A percentile compares a stretch with the other conserved stretches of the same genome.
These are phyloP conservation scores for Psylliodes chrysocephalus DNA, from an alignment of 2,888 invertebrate genomes.

Conservation along the genomic window DNA sequence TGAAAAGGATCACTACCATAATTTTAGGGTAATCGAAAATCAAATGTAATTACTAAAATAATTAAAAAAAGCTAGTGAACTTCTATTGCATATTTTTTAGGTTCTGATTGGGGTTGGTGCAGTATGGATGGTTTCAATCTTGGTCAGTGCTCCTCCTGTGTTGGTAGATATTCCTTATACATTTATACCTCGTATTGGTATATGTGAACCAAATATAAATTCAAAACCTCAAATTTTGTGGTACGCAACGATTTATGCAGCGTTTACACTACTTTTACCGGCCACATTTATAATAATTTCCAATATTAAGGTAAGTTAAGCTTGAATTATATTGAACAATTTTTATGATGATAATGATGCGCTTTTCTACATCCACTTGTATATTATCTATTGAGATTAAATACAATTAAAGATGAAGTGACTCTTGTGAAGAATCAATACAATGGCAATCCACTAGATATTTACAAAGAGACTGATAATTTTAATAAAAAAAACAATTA, in stretches of 20 bases:
- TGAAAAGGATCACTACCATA: too few species aligned
- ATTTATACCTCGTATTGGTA: conserved; percentile 69
- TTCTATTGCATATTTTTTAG: conserved; percentile 59
- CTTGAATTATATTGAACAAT: too few species aligned
- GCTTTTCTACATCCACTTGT: too few species aligned
- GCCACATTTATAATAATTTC: conserved; percentile 76
- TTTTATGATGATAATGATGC: too few species aligned
- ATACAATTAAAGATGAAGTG: too few species aligned
- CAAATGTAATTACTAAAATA: too few species aligned
- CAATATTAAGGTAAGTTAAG: conserved; percentile 71
- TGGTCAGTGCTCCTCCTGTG: conserved; percentile 73
- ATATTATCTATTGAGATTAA: too few species aligned
- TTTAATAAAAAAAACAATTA: too few species aligned
- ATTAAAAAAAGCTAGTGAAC: background rate
- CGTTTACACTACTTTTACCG: conserved; percentile 74
- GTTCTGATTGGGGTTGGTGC: conserved; percentile 74
- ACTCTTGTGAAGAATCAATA: too few species aligned
- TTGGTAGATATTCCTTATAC: conserved; percentile 70
- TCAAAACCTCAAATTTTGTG: conserved; percentile 70
- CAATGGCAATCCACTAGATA: too few species aligned
- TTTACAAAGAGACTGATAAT: too few species aligned
- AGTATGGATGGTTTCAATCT: conserved; percentile 74
- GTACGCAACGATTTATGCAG: conserved; percentile 74
- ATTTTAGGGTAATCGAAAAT: too few species aligned
- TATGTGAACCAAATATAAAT: conserved; percentile 76